Percentiles rank a stretch among this genome's conserved stretches.
Conservation (phyloP, 1,140 invertebrate genomes). For the Bombus picipes region DNA sequence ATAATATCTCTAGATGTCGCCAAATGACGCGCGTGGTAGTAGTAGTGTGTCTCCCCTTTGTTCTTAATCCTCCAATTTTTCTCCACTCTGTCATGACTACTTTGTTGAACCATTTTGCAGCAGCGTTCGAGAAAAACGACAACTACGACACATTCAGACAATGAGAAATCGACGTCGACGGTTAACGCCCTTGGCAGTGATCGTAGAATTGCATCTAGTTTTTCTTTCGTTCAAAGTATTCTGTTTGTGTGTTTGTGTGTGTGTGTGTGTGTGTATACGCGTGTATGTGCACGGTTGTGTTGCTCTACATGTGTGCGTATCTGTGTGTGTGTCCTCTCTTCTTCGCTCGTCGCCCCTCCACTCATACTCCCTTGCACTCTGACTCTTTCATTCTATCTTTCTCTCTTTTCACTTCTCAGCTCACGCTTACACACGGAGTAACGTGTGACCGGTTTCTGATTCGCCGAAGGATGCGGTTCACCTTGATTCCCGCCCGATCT, state of each 20-base stretch:
- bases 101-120: not conserved
- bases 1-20: conserved; percentile 33
- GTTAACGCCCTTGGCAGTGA: conserved; percentile 81
- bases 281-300: conserved; percentile 4
- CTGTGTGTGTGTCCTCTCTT: not conserved
- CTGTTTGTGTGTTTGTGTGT: not conserved
- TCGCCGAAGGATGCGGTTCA: conserved; percentile 44
- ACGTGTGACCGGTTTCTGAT: conserved; percentile 46
- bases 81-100: not conserved
- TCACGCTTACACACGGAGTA: not conserved
- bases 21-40: conserved; percentile 29
- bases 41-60: not conserved
- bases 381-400: not conserved
- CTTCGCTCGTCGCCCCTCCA: conserved; percentile 3
- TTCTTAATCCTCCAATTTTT: not conserved
- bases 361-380: not conserved
- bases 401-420: not conserved
- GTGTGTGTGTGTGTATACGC: not conserved
- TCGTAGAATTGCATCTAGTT: conserved; percentile 76
- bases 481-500: conserved; percentile 36
- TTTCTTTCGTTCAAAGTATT: conserved; percentile 38
- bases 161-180: conserved; percentile 74
- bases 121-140: conserved; percentile 58
- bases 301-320: not conserved
- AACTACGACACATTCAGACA: conserved; percentile 64